phyloP scores from a whole-genome alignment of 2,888 invertebrate species.

The Biston stratarius region DNA sequence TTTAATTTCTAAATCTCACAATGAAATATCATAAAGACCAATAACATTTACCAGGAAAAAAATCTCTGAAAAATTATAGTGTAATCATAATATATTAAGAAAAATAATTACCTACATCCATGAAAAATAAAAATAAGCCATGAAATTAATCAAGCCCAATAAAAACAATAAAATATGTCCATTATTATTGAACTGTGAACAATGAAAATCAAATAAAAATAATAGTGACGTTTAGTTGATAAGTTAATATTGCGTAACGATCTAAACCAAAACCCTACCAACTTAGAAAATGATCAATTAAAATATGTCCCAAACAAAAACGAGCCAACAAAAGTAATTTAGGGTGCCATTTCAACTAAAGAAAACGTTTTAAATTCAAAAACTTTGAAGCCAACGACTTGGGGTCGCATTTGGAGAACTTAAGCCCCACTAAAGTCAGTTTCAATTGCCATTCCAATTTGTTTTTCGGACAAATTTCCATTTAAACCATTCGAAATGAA shows the following conservation, averaged over 20 bases:
- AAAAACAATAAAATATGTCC: no score
- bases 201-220: neutral
- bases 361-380: slow-evolving; percentile 48
- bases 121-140: no score
- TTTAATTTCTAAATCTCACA: no score
- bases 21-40: no score
- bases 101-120: no score
- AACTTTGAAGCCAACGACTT: slow-evolving; percentile 45
- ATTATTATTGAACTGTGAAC: no score
- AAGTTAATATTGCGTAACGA: neutral
- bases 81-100: no score
- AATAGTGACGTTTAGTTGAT: neutral
- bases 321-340: slow-evolving; percentile 42
- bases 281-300: slow-evolving; percentile 64
- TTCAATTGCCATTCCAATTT: slow-evolving; percentile 52
- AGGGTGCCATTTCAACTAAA: slow-evolving; percentile 37
- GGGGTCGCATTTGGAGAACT: slow-evolving; percentile 39
- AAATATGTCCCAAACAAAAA: slow-evolving; percentile 39
- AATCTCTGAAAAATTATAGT: no score
- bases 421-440: slow-evolving; percentile 42
- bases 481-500: slow-evolving; percentile 41
- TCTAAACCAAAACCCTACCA: slow-evolving; percentile 29
- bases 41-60: no score
- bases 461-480: slow-evolving; percentile 51
- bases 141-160: no score